A percentile compares a stretch with the other conserved stretches of the same genome.
Evolutionary conservation across 64 coral and sea anemone species (phyloP).

Genomic region (Stylophora pistillata): DNA sequence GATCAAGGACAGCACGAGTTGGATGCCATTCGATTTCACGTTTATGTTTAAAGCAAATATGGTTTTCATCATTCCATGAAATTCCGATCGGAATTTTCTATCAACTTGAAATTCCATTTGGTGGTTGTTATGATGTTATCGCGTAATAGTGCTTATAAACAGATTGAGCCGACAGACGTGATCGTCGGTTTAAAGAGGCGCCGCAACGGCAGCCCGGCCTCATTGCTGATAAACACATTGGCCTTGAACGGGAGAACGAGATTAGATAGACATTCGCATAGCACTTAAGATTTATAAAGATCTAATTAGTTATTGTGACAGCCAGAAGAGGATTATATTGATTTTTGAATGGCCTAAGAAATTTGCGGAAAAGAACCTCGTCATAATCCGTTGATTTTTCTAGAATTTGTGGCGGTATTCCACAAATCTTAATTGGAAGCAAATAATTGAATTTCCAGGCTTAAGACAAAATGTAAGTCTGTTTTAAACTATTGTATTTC

Average conservation of each 20-base stretch:
- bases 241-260: background rate
- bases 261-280: conserved; percentile 20
- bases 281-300: conserved; percentile 35
- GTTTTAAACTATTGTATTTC: background rate
- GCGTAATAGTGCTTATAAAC: conserved; percentile 19
- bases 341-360: conserved; percentile 19
- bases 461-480: background rate
- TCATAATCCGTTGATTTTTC: background rate
- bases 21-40: background rate
- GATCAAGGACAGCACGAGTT: background rate
- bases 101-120: background rate
- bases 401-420: background rate
- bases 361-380: background rate
- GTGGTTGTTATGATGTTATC: background rate
- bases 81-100: conserved; percentile 2
- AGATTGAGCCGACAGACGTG: background rate
- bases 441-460: background rate
- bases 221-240: conserved; percentile 45
- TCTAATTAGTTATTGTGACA: conserved; percentile 43
- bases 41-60: background rate
- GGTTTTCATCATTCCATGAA: background rate
- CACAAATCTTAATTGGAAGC: background rate
- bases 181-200: background rate
- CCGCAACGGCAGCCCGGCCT: background rate
- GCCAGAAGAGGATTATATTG: conserved; percentile 8